Conservation (phyloP, 2,113 vertebrate species). For the Larimichthys crocea region DNA sequence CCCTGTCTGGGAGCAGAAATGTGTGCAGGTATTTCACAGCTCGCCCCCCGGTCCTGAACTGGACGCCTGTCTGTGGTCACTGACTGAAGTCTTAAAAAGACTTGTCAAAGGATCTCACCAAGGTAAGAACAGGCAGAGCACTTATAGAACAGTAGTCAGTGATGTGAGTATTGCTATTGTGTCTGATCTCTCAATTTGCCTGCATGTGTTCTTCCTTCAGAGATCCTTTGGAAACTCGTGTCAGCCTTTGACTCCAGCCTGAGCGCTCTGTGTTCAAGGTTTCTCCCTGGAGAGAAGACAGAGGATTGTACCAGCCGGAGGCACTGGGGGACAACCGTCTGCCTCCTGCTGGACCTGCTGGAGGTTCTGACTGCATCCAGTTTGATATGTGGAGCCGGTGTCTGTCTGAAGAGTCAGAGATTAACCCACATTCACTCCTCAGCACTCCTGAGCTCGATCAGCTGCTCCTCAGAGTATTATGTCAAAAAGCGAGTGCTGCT, state of each 20-base stretch:
- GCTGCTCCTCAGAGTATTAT: constrained; percentile 78
- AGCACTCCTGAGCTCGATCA: constrained; percentile 72
- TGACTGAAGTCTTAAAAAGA: constrained; percentile 82
- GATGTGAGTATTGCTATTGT: not conserved
- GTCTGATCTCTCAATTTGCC: not conserved
- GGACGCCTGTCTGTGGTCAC: constrained; percentile 83
- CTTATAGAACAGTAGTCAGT: too few species aligned
- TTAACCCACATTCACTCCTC: constrained; percentile 78
- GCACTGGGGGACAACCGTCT: constrained; percentile 67
- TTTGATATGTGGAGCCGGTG: constrained; percentile 43
- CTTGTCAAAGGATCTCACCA: constrained; percentile 77
- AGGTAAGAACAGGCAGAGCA: constrained; percentile 4
- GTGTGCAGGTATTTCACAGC: constrained; percentile 75
- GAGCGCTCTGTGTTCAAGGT: constrained; percentile 78
- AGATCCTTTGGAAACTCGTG: constrained; percentile 81
- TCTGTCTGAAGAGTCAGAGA: constrained; percentile 81
- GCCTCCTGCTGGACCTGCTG: constrained; percentile 86
- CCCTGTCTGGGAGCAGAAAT: constrained; percentile 83
- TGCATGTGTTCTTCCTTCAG: constrained; percentile 73
- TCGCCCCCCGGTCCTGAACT: constrained; percentile 25
- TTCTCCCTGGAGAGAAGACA: constrained; percentile 62
- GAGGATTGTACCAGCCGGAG: constrained; percentile 26
- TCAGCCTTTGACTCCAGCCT: constrained; percentile 82
- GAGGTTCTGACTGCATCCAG: constrained; percentile 86
- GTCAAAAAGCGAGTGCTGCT: constrained; percentile 86